phyloP scores from a whole-genome alignment of 2,797 vertebrate species.

The Otolemur crassicaudatus region DNA sequence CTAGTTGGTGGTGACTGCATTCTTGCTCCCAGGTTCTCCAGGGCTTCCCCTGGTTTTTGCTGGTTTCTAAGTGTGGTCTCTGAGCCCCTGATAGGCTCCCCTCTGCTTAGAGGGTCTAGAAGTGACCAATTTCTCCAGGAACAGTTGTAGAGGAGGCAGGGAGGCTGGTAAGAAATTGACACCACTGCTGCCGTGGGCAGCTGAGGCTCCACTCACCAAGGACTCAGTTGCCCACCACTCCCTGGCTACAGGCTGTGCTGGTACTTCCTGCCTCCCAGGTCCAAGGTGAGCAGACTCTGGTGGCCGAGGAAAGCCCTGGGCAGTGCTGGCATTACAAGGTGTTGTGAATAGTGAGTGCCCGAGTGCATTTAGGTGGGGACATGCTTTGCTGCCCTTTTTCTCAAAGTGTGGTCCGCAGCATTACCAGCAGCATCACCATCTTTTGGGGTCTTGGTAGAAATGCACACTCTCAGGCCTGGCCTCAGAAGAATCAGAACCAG shows the following conservation, averaged over 20 bases:
- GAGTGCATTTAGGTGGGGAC: rapidly evolving
- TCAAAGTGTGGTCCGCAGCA: background rate
- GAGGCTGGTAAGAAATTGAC: background rate
- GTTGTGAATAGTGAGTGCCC: rapidly evolving
- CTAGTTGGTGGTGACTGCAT: background rate
- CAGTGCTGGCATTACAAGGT: background rate
- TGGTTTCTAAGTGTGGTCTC: background rate
- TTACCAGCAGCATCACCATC: background rate
- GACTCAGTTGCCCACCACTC: rapidly evolving
- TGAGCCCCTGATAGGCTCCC: background rate
- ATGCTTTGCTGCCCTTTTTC: background rate
- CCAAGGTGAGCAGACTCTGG: background rate
- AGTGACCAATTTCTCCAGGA: background rate
- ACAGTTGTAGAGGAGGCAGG: background rate
- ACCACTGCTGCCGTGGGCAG: rapidly evolving
- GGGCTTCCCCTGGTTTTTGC: background rate
- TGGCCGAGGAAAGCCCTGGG: background rate
- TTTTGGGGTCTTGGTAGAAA: background rate
- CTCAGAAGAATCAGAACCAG: background rate
- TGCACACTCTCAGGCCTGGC: background rate
- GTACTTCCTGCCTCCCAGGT: background rate
- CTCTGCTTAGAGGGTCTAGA: background rate
- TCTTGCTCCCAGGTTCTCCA: background rate
- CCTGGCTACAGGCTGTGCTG: background rate
- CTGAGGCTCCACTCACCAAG: background rate